Evolutionary conservation across 2,797 vertebrate genomes (phyloP).

Genomic region (Hafferia zeledoni): DNA sequence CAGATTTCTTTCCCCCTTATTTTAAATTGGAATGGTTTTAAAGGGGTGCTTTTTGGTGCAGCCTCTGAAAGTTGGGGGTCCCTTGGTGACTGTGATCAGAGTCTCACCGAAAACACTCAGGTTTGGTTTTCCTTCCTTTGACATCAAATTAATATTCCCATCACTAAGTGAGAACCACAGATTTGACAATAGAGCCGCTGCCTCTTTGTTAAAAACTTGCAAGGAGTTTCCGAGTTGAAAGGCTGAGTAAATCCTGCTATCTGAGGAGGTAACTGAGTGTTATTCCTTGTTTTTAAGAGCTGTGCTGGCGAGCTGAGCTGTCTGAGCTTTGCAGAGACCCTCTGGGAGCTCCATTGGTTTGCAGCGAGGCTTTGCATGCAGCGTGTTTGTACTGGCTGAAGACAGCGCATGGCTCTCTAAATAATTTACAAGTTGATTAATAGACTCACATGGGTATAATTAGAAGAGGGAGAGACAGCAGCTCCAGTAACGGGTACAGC

Average conservation of each 20-base stretch:
- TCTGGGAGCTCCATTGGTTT: conserved; percentile 80
- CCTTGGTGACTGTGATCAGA: conserved; percentile 42
- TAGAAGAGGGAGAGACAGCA: conserved; percentile 96
- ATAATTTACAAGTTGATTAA: conserved; percentile 99
- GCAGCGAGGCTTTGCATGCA: conserved; percentile 71
- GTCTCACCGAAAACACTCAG: background rate
- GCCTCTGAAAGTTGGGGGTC: conserved; percentile 28
- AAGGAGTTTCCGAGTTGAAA: conserved; percentile 70
- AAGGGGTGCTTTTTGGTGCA: conserved; percentile 24
- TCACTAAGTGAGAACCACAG: conserved; percentile 47
- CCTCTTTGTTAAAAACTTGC: conserved; percentile 73
- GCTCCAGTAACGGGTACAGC: conserved; percentile 94
- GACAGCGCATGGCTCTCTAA: conserved; percentile 92
- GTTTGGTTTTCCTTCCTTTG: background rate
- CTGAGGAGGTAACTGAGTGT: conserved; percentile 66
- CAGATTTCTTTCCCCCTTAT: background rate
- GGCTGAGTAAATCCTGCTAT: conserved; percentile 62
- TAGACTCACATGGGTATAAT: conserved; percentile 99
- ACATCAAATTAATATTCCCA: conserved; percentile 75
- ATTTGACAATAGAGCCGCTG: conserved; percentile 55
- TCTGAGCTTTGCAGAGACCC: conserved; percentile 76
- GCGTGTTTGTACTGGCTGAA: conserved; percentile 92
- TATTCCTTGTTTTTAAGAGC: conserved; percentile 60
- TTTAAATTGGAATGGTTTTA: conserved; percentile 7
- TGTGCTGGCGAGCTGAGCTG: conserved; percentile 56